These are phyloP conservation scores for Brachionus rotundiformis DNA, from an alignment of 1,140 invertebrate species.

Conservation along the genomic window DNA sequence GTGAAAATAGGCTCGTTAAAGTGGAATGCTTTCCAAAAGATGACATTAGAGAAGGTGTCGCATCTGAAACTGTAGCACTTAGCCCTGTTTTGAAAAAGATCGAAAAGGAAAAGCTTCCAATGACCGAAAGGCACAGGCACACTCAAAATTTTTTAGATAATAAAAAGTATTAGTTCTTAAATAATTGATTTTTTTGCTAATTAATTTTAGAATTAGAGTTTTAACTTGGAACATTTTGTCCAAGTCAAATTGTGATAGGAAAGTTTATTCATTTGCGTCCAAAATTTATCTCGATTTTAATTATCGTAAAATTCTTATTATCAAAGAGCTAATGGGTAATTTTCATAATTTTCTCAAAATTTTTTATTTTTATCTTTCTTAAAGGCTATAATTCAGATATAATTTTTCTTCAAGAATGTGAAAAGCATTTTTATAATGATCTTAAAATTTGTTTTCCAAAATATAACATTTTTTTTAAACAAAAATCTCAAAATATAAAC, in stretches of 20 bases:
- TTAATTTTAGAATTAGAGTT: neutral
- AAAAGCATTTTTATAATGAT: neutral
- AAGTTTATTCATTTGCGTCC: constrained; percentile 15
- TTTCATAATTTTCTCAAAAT: neutral
- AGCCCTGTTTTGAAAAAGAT: neutral
- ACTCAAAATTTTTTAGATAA: constrained; percentile 6
- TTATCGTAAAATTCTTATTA: constrained; percentile 11
- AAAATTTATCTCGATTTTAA: constrained; percentile 8
- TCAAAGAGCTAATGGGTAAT: constrained; percentile 3
- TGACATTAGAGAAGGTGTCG: neutral
- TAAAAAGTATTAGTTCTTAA: too few species aligned
- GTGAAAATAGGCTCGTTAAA: neutral
- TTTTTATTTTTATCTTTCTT: neutral
- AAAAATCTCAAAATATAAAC: neutral
- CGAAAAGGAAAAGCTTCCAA: constrained; percentile 4
- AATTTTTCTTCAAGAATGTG: constrained; percentile 47
- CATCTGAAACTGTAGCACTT: neutral
- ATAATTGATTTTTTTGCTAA: too few species aligned
- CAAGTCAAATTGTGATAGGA: neutral
- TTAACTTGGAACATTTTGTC: constrained; percentile 40
- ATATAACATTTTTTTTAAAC: neutral
- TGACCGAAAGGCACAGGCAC: neutral
- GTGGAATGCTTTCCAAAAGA: constrained; percentile 16
- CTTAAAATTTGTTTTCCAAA: neutral
- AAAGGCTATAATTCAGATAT: constrained; percentile 11